Percentiles rank a stretch among this genome's conserved stretches.
Conservation (phyloP, 2,113 vertebrate species). For the Tamias sibiricus region DNA sequence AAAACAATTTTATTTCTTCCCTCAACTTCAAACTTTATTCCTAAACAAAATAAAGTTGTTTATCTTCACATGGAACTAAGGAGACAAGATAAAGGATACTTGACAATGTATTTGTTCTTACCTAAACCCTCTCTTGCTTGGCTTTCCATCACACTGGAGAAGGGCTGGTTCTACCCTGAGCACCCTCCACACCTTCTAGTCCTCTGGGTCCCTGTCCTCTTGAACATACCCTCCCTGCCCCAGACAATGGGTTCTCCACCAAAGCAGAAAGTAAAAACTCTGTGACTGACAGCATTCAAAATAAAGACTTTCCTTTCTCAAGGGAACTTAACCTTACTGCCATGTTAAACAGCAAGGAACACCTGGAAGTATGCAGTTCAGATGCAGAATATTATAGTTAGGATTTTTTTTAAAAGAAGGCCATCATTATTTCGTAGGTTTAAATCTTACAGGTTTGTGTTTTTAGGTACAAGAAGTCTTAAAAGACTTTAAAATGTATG, state of each 20-base stretch:
- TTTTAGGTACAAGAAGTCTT: not conserved
- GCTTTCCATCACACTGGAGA: not conserved
- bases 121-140: not conserved
- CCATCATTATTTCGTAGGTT: not conserved
- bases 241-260: not conserved
- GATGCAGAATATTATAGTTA: not conserved
- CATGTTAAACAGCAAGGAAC: not conserved
- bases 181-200: no score
- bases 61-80: not conserved
- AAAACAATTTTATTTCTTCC: not conserved
- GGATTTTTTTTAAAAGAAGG: not conserved
- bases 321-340: not conserved
- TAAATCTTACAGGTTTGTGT: not conserved
- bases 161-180: not conserved
- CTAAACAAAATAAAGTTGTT: not conserved
- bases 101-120: not conserved
- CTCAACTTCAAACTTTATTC: constrained; percentile 27
- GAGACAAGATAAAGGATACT: not conserved
- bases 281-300: not conserved
- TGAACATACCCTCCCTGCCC: not conserved
- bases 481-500: not conserved
- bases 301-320: not conserved
- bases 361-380: not conserved
- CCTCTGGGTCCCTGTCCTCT: not conserved
- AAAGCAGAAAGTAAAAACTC: not conserved